Conservation (phyloP, 2,113 vertebrate species). For the Xiphorhynchus elegans region DNA sequence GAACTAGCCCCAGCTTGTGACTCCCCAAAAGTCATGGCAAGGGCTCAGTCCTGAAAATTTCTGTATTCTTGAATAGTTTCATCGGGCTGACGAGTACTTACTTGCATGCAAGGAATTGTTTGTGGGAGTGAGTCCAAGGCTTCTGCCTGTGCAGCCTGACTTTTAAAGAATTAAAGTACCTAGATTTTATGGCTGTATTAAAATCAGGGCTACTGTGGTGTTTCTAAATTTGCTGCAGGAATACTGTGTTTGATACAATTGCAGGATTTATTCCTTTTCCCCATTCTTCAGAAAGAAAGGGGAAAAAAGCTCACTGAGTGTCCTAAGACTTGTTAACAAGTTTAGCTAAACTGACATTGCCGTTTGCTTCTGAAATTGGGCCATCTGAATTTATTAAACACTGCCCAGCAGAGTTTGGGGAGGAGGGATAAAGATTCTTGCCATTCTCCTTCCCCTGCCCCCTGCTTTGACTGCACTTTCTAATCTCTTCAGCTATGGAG, state of each 20-base stretch:
- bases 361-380: background rate
- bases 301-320: background rate
- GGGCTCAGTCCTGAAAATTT: background rate
- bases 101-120: background rate
- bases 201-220: background rate
- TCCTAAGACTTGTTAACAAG: background rate
- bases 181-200: background rate
- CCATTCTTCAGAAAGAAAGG: background rate
- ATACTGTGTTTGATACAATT: background rate
- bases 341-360: background rate
- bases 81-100: background rate
- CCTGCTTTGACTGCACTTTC: constrained; percentile 70
- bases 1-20: background rate
- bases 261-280: background rate
- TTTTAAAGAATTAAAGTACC: background rate
- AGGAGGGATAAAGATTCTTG: constrained; percentile 66
- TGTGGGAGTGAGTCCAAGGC: background rate
- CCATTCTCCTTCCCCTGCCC: constrained; percentile 58
- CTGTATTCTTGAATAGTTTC: background rate
- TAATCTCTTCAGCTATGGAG: constrained; percentile 71
- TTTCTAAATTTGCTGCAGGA: constrained; percentile 15
- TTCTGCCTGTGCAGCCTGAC: background rate
- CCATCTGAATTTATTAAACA: background rate
- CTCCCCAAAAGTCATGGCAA: background rate
- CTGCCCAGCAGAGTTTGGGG: constrained; percentile 37